phyloP scores from a whole-genome alignment of 2,888 invertebrate genomes.

The Scaptomyza polygonia region DNA sequence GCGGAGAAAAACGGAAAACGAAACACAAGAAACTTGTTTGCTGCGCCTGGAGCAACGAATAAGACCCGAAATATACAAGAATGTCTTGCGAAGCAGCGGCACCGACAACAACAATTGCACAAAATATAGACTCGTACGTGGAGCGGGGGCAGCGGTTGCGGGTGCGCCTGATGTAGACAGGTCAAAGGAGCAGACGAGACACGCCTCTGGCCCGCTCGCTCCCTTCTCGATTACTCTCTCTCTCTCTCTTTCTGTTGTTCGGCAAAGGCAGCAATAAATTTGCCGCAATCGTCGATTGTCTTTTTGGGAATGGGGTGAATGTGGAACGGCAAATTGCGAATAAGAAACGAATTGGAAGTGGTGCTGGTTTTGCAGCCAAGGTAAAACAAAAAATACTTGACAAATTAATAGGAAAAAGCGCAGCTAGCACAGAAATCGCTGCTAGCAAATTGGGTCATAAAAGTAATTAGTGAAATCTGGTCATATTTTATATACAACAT shows the following conservation, averaged over 20 bases:
- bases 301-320: conserved; percentile 37
- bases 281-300: conserved; percentile 50
- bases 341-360: conserved; percentile 33
- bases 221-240: not conserved
- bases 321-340: conserved; percentile 28
- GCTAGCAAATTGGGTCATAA: conserved; percentile 77
- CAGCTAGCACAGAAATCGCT: conserved; percentile 47
- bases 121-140: not conserved
- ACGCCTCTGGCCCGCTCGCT: conserved; percentile 3
- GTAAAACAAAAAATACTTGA: conserved; percentile 39
- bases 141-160: not conserved
- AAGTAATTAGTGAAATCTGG: conserved; percentile 75
- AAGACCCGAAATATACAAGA: conserved; percentile 46
- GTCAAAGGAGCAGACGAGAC: conserved; percentile 71
- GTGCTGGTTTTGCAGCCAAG: conserved; percentile 32
- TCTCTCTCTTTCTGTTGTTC: no score
- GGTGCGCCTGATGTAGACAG: conserved; percentile 57
- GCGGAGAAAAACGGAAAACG: conserved; percentile 47
- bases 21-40: conserved; percentile 76
- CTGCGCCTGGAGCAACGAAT: conserved; percentile 59
- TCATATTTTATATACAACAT: conserved; percentile 21
- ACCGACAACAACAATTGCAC: conserved; percentile 28
- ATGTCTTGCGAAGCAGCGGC: conserved; percentile 32
- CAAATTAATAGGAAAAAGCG: conserved; percentile 58
- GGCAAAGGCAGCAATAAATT: conserved; percentile 68